A percentile compares a stretch with the other conserved stretches of the same genome.
These are phyloP conservation scores for Lonchura striata DNA, from an alignment of 2,113 vertebrate species.

Conservation along the genomic window DNA sequence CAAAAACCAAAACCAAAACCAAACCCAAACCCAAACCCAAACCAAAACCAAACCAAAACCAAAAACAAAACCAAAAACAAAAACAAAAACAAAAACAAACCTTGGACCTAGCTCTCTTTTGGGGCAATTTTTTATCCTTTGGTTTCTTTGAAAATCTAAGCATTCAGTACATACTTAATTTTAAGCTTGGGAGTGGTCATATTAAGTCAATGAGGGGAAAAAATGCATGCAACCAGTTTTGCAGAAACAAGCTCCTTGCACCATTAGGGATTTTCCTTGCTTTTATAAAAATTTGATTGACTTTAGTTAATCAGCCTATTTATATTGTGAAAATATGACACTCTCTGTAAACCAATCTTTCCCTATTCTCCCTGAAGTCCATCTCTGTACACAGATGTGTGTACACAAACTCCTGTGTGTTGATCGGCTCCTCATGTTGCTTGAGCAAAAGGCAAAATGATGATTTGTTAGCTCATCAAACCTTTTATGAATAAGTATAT, in stretches of 20 bases:
- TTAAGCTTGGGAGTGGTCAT: constrained; percentile 11
- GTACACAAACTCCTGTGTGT: background rate
- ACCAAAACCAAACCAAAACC: too few relatives aligned
- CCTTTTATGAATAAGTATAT: background rate
- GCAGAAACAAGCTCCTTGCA: background rate
- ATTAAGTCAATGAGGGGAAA: background rate
- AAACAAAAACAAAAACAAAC: background rate
- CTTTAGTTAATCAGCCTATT: background rate
- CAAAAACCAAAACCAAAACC: too few relatives aligned
- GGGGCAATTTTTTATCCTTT: background rate
- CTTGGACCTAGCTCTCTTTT: background rate
- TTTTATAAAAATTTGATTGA: background rate
- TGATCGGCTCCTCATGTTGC: background rate
- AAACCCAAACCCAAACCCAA: too few relatives aligned
- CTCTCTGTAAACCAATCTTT: background rate
- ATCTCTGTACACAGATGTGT: background rate
- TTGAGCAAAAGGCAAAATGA: background rate
- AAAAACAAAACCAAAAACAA: background rate
- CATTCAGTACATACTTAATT: background rate
- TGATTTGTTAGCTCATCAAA: background rate
- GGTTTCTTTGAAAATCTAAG: background rate
- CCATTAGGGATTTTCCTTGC: background rate
- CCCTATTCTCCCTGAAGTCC: too few relatives aligned
- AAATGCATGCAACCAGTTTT: background rate
- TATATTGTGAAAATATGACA: background rate